phyloP scores from a whole-genome alignment of 2,113 vertebrate species.

The Corythornis madagascariensis region DNA sequence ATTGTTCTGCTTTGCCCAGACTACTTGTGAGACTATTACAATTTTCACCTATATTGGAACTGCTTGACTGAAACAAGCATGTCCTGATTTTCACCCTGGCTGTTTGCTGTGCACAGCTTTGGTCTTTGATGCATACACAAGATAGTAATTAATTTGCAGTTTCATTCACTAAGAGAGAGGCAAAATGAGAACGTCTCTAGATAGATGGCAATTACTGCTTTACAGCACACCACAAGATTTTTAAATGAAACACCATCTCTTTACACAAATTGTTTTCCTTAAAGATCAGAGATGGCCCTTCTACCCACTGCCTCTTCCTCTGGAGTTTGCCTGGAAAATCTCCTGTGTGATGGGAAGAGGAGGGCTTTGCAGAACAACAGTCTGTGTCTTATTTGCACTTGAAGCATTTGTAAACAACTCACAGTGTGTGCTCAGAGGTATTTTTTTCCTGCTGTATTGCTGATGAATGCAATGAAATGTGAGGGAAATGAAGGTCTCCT shows the following conservation, averaged over 20 bases:
- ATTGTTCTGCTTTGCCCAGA: not conserved
- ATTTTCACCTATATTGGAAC: constrained; percentile 31
- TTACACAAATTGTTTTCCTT: constrained; percentile 16
- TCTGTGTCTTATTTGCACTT: not conserved
- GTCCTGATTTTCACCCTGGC: constrained; percentile 29
- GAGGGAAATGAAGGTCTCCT: constrained; percentile 64
- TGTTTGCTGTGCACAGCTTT: constrained; percentile 28
- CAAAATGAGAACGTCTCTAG: constrained; percentile 10
- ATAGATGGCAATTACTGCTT: constrained; percentile 49
- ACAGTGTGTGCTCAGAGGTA: constrained; percentile 55
- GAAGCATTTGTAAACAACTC: constrained; percentile 65
- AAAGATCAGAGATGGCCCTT: constrained; percentile 10
- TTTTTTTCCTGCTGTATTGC: constrained; percentile 56
- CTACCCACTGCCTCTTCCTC: not conserved
- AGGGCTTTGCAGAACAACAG: not conserved
- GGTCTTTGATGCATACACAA: constrained; percentile 51
- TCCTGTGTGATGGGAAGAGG: constrained; percentile 7
- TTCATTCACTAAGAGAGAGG: constrained; percentile 29
- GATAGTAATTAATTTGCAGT: constrained; percentile 62
- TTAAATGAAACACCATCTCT: constrained; percentile 9
- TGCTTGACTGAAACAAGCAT: constrained; percentile 33
- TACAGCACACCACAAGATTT: constrained; percentile 28
- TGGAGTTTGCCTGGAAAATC: constrained; percentile 32
- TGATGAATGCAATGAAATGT: constrained; percentile 64
- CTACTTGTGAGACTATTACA: not conserved